These are phyloP conservation scores for Menura novaehollandiae DNA, from an alignment of 2,113 vertebrate genomes.

Conservation along the genomic window DNA sequence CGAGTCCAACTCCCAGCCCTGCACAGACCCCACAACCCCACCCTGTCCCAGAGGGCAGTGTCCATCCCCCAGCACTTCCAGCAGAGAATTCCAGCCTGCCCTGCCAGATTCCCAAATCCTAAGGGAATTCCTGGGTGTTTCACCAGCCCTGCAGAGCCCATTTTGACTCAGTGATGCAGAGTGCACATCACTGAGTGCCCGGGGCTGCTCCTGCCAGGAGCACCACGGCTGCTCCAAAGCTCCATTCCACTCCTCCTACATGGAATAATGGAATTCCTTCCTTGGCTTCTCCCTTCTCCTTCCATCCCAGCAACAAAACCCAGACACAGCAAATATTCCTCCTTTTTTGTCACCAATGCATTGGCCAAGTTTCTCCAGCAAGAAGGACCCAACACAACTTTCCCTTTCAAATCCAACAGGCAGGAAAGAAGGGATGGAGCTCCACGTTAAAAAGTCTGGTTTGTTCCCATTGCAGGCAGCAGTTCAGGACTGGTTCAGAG, in stretches of 20 bases:
- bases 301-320: not conserved
- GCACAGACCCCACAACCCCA: not conserved
- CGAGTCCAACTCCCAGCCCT: not conserved
- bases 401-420: not conserved
- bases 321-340: not conserved
- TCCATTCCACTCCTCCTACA: not conserved
- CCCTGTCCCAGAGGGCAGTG: not conserved
- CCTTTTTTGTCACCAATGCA: not conserved
- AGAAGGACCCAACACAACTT: too few relatives aligned
- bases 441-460: not conserved
- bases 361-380: not conserved
- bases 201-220: not conserved
- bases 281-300: not conserved
- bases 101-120: fast-evolving
- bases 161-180: not conserved
- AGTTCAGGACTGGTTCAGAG: not conserved
- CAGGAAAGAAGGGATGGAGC: not conserved
- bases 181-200: not conserved
- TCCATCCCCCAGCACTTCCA: not conserved
- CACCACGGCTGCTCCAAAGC: not conserved
- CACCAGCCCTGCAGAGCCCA: not conserved
- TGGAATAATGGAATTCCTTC: not conserved
- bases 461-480: not conserved
- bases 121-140: not conserved
- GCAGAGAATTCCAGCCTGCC: fast-evolving